Base-by-base conservation (phyloP, 2,888 invertebrate species). In the Rhodophaea formosa region DNA sequence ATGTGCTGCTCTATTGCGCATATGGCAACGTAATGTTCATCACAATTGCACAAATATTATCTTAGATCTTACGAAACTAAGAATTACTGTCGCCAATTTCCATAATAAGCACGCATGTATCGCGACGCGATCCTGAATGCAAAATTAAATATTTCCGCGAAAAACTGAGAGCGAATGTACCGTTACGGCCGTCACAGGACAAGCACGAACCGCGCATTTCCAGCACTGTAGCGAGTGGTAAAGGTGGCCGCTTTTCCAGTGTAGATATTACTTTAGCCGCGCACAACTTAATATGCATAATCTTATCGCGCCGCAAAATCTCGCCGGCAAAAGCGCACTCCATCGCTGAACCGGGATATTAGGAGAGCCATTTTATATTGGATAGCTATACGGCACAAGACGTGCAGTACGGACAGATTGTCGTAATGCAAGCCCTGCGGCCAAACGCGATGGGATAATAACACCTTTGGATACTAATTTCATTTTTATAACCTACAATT, bases 401-500 rank as follows among this genome's bases (percentile, higher is more conserved):
- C 91, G 90, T 90, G 91, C 90, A 86, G 88, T 91, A 91, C 90
- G 89, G 90, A 90, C 90, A 90, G 90, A 90, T 90, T 90, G 91
- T 91, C 91, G 90, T 91, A 90, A 91, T 91, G 90, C 86, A 90
- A 88, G 90, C 82, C 91, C 80, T 78, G 84, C 85, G 89, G 91
- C 86, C 88, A 88, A 90, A 90, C 86, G 88, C 91, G 90, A 91
- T 90, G 91, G 90, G 90, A 90, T 91, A 91, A 91, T 91, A 91
- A 91, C 89, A 90, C 84, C 88, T 88, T 90, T 86, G 87, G 84
- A 82, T 88, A 90, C 91, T 91, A 91, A 91, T 91, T 91, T 91
- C 89, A 90, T 91, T 91, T 91, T 91, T 91, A 91, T 91, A 91
- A 90, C 91, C 91, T 88, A 88, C 91, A 90, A 91, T 91, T 91